These are phyloP conservation scores for Temnothorax curvispinosus DNA, from an alignment of 1,140 invertebrate genomes.

Conservation along the genomic window DNA sequence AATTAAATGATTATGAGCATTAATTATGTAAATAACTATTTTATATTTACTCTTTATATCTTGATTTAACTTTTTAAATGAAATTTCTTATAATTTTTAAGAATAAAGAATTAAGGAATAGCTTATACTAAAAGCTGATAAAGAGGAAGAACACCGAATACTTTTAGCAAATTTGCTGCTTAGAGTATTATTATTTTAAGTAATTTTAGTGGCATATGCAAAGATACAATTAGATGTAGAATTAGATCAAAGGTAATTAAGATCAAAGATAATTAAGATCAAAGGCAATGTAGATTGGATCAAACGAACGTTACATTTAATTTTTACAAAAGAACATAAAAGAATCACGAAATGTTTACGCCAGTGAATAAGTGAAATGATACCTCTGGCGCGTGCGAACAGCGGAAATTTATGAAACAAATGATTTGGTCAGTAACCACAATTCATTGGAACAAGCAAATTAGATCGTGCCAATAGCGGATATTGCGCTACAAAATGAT, in stretches of 20 bases:
- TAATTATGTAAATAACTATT: neutral
- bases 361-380: conserved; percentile 41
- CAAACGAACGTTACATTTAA: neutral
- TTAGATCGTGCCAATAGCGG: conserved; percentile 58
- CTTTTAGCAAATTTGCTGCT: neutral
- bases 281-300: neutral
- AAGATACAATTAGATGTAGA: neutral
- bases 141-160: neutral
- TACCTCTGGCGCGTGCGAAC: conserved; percentile 31
- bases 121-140: neutral
- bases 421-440: conserved; percentile 48
- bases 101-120: neutral
- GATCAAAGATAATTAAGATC: neutral
- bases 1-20: neutral
- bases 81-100: neutral
- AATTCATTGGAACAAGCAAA: conserved; percentile 51
- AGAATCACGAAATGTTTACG: neutral
- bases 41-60: neutral
- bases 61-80: neutral
- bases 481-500: conserved; percentile 57
- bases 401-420: conserved; percentile 58
- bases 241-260: neutral
- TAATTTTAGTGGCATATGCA: neutral
- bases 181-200: conserved; percentile 9
- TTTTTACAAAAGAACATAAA: neutral